Percentiles rank a stretch among this genome's conserved stretches.
phyloP scores from a whole-genome alignment of 2,888 invertebrate genomes.

The Pocota personata region DNA sequence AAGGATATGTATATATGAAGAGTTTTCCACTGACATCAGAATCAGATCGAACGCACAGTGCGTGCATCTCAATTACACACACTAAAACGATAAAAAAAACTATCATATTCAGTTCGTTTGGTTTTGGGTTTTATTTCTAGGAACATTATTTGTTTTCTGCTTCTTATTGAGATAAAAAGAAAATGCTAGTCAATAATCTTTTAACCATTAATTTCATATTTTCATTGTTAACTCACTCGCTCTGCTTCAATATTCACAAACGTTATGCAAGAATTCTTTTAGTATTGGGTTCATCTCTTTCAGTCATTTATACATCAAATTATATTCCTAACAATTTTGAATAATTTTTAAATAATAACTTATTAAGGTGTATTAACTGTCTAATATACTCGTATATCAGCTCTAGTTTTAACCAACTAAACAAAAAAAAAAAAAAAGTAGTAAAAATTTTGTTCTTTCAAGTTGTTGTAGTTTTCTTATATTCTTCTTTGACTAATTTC shows the following conservation, averaged over 20 bases:
- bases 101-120: not conserved
- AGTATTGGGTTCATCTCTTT: slow-evolving; percentile 4
- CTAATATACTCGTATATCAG: not conserved
- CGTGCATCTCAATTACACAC: not conserved
- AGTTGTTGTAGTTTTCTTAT: slow-evolving; percentile 9
- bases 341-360: not conserved
- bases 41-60: slow-evolving; percentile 15
- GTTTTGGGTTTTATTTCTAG: slow-evolving; percentile 2
- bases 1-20: too few relatives aligned
- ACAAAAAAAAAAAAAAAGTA: slow-evolving; percentile 1
- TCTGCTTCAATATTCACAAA: slow-evolving; percentile 35
- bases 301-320: slow-evolving; percentile 7
- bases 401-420: slow-evolving; percentile 14
- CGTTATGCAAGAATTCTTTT: slow-evolving; percentile 25
- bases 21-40: not conserved
- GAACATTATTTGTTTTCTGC: not conserved
- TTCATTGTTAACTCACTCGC: slow-evolving; percentile 29
- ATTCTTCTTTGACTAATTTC: slow-evolving; percentile 10
- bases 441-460: slow-evolving; percentile 5
- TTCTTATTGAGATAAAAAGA: not conserved
- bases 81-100: not conserved
- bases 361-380: not conserved
- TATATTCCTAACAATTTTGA: not conserved
- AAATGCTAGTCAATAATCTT: not conserved
- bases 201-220: not conserved